Evolutionary conservation across 1,140 invertebrate species (phyloP), one percentile per base, ranked within the genome.

Genomic region (Metaphire vulgaris): DNA sequence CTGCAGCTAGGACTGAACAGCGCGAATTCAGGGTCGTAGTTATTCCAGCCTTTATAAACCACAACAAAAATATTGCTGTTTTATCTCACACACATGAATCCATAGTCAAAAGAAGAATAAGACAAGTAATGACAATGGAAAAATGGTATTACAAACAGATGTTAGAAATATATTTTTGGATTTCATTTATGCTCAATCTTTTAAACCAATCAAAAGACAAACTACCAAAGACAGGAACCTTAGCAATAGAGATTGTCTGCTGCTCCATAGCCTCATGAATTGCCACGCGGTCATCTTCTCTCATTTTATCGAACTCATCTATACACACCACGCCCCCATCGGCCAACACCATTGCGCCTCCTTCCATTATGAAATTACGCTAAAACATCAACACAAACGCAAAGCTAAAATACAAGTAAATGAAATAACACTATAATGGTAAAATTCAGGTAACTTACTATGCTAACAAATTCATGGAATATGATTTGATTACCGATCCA

Each of bases 261-360:
- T 99, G 98, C 86, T 99, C 98, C 98, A 99, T 99, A 34, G 97
- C 98, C 88, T 99, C 98, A 83, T 99, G 98, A 85, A 99, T 99
- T 28, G 97, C 97, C 1, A 99, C 97, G 80, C 97, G 89, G 85
- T 99, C 98, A 85, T 99, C 97, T 87, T 99, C 97, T 79, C 95
- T 90, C 98, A 99, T 99, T 88, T 99, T 99, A 87, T 99, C 98
- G 87, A 99, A 99, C 86, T 99, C 98, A 85, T 99, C 98, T 85
- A 99, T 99, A 84, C 97, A 99, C 0, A 99, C 97, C 14, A 99
- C 96, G 56, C 98, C 98, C 34, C 97, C 97, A 88, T 99, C 98
- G 31, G 98, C 98, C 41, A 99, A 86, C 1, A 99, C 98, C 97
- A 99, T 99, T 12, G 98, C 98, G 34, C 98, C 98, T 41, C 98